Evolutionary conservation across 2,113 vertebrate genomes (phyloP), one percentile per base, ranked within the genome.

Genomic region (Typhlomys cinereus): DNA sequence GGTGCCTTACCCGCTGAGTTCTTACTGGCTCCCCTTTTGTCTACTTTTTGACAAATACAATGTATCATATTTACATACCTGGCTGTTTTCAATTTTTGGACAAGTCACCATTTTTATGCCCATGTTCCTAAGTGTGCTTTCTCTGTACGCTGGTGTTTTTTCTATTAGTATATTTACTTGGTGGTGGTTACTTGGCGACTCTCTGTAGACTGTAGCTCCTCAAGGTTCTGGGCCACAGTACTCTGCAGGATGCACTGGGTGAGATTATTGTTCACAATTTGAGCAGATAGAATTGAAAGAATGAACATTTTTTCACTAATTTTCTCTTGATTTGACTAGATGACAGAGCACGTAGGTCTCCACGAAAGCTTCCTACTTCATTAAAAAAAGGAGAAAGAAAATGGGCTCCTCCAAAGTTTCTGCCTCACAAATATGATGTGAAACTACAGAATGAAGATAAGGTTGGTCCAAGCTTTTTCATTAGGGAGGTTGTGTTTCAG

Each of bases 391-490:
- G 99, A 92, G 99, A 98, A 97, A 99, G 98, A 96, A 99, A 98
- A 95, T 99, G 99, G 99, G 99, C 97, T 46, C 99, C 99, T 96
- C 99, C 99, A 54, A 99, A 99, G 95, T 99, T 99, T 95, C 98
- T 99, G 95, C 99, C 99, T 64, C 99, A 99, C 94, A 99, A 99
- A 92, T 99, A 99, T 0, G 99, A 99, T 41, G 99, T 99, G 69
- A 99, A 99, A 97, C 98, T 99, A 78, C 98, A 99, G 90, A 99
- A 97, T 62, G 99, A 99, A 97, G 99, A 99, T 75, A 99, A 99
- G 98, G 99, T 99, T 82, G 96, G 98, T 91, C 88, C 80, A 73
- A 27, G 15, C 13, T 83, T 41, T 79, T 67, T 52, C 9, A 4
- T 81, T 0, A 59, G n/a, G 23, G 81, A 36, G 39, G 48, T 93